These are phyloP conservation scores for Pyrgus malvae DNA, from an alignment of 2,888 invertebrate species.

Conservation along the genomic window DNA sequence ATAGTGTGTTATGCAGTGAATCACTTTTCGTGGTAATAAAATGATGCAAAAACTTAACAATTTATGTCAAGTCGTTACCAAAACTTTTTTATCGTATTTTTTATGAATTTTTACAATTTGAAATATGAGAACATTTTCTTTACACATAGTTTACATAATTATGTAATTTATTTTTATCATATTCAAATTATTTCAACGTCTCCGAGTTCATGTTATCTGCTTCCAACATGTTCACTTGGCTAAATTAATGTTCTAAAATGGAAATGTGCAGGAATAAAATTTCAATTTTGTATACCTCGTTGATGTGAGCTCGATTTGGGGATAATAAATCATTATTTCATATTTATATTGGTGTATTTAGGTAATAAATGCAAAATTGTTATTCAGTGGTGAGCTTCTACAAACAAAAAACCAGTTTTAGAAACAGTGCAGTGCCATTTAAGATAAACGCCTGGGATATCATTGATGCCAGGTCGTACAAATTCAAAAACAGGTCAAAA, in stretches of 20 bases:
- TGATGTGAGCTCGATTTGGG: not conserved
- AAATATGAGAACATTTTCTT: not conserved
- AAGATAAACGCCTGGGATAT: no score
- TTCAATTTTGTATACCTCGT: not conserved
- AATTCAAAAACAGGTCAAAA: no score
- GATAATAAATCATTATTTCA: not conserved
- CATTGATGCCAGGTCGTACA: no score
- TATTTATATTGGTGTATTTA: not conserved
- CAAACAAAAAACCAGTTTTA: no score
- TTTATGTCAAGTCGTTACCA: not conserved
- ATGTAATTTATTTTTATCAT: slow-evolving; percentile 4
- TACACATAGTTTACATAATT: slow-evolving; percentile 4
- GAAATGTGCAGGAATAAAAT: not conserved
- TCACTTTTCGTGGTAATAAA: not conserved
- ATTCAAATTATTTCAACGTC: not conserved
- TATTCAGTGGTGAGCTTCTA: no score
- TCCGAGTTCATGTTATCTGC: not conserved
- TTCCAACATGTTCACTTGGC: not conserved
- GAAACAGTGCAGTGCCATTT: no score
- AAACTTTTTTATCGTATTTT: not conserved
- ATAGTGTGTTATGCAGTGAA: no score
- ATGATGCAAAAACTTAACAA: not conserved
- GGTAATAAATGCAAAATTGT: no score
- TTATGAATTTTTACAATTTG: not conserved
- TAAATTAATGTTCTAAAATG: not conserved